These are phyloP conservation scores for Phthorimaea operculella DNA, from an alignment of 1,140 invertebrate species.

Conservation along the genomic window DNA sequence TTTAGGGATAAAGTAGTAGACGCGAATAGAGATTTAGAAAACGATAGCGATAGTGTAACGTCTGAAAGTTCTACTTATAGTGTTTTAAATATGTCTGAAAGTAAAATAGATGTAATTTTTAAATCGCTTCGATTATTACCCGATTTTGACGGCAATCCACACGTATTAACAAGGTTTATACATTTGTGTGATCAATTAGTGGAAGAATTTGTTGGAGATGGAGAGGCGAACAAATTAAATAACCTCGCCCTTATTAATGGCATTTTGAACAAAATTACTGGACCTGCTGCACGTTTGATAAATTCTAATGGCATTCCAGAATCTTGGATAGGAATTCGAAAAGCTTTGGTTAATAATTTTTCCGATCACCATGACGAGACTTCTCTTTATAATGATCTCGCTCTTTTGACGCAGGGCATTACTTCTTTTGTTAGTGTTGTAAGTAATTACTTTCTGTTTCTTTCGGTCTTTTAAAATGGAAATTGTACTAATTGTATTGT, in stretches of 20 bases:
- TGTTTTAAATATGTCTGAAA: background rate
- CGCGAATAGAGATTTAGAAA: background rate
- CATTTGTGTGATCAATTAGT: background rate
- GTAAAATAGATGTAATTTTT: background rate
- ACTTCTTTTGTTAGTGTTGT: no score
- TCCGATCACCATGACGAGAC: constrained; percentile 4
- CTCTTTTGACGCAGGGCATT: background rate
- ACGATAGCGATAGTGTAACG: background rate
- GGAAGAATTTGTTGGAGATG: background rate
- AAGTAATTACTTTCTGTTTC: no score
- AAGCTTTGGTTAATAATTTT: constrained; percentile 2
- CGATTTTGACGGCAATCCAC: background rate
- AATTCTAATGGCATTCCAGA: constrained; percentile 1
- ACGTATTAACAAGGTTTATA: background rate
- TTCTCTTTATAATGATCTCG: constrained; percentile 4
- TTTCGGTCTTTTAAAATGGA: no score
- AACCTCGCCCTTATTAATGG: background rate
- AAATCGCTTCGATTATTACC: constrained; percentile 1
- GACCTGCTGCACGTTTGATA: constrained; percentile 1
- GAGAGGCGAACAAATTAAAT: background rate
- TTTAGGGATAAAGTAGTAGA: background rate
- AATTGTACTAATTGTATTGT: no score
- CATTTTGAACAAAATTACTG: constrained; percentile 3
- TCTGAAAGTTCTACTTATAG: background rate
- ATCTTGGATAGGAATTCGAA: background rate